Evolutionary conservation across 2,797 vertebrate genomes (phyloP), one percentile per base, ranked within the genome.

Genomic region (Heterohyrax brucei): DNA sequence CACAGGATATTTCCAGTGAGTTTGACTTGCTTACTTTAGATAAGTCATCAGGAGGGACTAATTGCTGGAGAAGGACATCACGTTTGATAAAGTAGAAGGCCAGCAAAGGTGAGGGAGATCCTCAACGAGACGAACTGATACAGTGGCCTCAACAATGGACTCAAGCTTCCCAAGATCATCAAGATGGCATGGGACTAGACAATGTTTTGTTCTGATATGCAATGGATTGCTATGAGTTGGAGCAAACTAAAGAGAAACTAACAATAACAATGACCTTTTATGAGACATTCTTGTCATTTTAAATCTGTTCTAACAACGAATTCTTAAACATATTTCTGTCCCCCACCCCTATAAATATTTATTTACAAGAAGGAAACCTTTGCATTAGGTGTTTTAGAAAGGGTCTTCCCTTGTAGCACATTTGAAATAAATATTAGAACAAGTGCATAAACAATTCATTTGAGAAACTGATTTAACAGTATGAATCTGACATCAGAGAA

Each of bases 391-490:
- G 16, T 70, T 84, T 83, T 30, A 84, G 19, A 89, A 87, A 89
- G 26, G 24, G 0, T 59, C 1, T 68, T 91, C 19, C 66, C 0
- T 28, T 86, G 48, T 2, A 9, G 30, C 26, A 80, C 61, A 4
- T 87, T 87, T 26, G 12, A 91, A 78, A 78, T 81, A 91, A 89
- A 70, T 87, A 95, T 84, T 64, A 87, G 21, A 97, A 87, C 4
- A 82, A 90, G 7, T 9, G 86, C 91, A 76, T 87, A 79, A 70
- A 1, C 7, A 93, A 76, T 81, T 39, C 3, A 86, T 62, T 93
- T 22, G 26, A 9, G 53, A 73, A 48, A 2, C 48, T 89, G 8
- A 56, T 87, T 81, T 91, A 94, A 78, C 19, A 79, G 1, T 14
- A 61, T 1, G 76, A 80, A 50, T 16, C 26, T 62, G 39, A 83